phyloP scores from a whole-genome alignment of 2,888 invertebrate genomes.

The Cephalotes varians region DNA sequence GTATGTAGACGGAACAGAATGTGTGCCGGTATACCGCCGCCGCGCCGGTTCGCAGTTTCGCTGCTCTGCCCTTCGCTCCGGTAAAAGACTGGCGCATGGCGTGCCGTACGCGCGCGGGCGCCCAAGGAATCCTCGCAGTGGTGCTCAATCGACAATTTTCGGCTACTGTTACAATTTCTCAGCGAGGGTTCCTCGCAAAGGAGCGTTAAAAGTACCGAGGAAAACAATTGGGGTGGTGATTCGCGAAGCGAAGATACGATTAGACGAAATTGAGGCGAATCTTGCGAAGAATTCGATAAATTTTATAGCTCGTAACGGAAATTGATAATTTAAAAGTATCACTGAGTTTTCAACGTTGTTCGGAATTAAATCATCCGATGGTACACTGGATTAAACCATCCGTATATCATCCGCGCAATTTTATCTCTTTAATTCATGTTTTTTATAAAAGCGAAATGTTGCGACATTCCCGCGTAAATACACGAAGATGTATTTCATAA shows the following conservation, averaged over 20 bases:
- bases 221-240: not conserved
- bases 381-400: not conserved
- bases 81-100: constrained; percentile 53
- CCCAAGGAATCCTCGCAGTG: constrained; percentile 58
- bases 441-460: not conserved
- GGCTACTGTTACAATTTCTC: not conserved
- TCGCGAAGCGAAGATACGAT: not conserved
- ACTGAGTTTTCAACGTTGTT: not conserved
- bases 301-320: not conserved
- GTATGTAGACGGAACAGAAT: constrained; percentile 32
- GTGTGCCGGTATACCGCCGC: constrained; percentile 55
- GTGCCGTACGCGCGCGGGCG: constrained; percentile 34
- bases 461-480: not conserved
- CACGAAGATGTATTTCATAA: constrained; percentile 17
- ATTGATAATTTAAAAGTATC: not conserved
- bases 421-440: not conserved
- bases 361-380: no score
- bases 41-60: constrained; percentile 64
- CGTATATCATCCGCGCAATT: not conserved
- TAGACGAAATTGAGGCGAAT: not conserved
- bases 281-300: no score
- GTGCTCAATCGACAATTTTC: constrained; percentile 48
- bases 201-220: not conserved
- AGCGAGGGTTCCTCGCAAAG: no score
- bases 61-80: constrained; percentile 72